Conservation (phyloP, 2,113 vertebrate genomes). For the Nycticorax nycticorax region DNA sequence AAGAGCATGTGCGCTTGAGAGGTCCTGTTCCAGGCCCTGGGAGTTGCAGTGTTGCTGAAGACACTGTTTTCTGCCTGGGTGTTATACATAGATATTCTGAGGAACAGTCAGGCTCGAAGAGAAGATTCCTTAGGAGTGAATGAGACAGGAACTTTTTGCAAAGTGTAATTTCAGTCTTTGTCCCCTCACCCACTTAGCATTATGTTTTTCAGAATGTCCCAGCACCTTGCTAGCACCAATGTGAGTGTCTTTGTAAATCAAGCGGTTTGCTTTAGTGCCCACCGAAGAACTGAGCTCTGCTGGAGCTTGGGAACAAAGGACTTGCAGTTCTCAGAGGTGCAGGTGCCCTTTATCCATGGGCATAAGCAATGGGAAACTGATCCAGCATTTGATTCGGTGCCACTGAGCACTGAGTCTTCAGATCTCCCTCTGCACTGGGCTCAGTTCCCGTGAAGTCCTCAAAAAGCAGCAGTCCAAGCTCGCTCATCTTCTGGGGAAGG, state of each 20-base stretch:
- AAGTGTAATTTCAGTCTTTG: not conserved
- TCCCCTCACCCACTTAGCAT: not conserved
- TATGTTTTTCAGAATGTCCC: not conserved
- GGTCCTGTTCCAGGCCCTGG: not conserved
- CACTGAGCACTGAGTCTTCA: not conserved
- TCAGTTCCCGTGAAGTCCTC: not conserved
- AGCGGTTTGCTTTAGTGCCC: not conserved
- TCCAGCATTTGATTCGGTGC: not conserved
- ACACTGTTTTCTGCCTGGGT: not conserved
- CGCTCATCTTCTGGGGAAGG: not conserved
- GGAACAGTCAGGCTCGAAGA: not conserved
- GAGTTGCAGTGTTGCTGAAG: not conserved
- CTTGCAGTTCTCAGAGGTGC: not conserved
- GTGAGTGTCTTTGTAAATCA: not conserved
- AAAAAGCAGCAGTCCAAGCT: not conserved
- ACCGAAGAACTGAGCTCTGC: not conserved
- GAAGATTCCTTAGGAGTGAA: not conserved
- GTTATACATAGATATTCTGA: not conserved
- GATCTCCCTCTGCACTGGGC: not conserved
- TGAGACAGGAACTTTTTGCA: not conserved
- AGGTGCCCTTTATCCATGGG: not conserved
- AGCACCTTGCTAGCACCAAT: not conserved
- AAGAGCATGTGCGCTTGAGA: constrained; percentile 37
- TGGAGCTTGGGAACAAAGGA: not conserved
- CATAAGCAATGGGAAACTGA: not conserved